Evolutionary conservation across 2,888 invertebrate species (phyloP), one percentile per base, ranked within the genome.

Genomic region (Andrena chrysosceles): DNA sequence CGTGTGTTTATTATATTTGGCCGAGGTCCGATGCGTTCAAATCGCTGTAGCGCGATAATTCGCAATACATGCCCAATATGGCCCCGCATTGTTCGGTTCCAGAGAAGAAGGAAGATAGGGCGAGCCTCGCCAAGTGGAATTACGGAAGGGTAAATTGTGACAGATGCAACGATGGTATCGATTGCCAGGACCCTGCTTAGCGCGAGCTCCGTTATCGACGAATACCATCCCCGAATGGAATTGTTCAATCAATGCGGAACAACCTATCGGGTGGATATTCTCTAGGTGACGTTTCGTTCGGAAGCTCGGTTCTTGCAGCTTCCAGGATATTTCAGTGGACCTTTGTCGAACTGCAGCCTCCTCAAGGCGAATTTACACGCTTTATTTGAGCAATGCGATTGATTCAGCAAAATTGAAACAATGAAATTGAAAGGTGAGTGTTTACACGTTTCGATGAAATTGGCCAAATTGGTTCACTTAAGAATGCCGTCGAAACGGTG

Each of bases 81-180:
- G 85, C 84, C 70, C 76, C 73, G 72, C 74, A 86, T 87, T 88
- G 87, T 87, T 85, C 74, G 83, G 54, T 62, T 67, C 52, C 56
- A 69, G 60, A n/a, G 60, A 62, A 23, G 35, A 63, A 52, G 23
- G 20, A 60, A 52, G 20, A 56, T 52, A 62, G 80, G 66, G 75
- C 20, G 64, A 67, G 69, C 67, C 31, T 73, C 82, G 56, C 82
- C 67, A 72, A 76, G 64, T 76, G 83, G 84, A 77, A 83, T 87
- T 86, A 84, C 64, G 88, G 87, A 89, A 90, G 92, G 91, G 91
- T 91, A 89, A 89, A 90, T 91, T 90, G 42, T 89, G 91, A 89
- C 90, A 90, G 91, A 91, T 90, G 89, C 91, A 91, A 77, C 83
- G 78, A 75, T 69, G 83, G 85, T 88, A 90, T 90, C 85, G 91